Evolutionary conservation across 1,140 invertebrate genomes (phyloP).

Genomic region (Trachelipus rathkii): DNA sequence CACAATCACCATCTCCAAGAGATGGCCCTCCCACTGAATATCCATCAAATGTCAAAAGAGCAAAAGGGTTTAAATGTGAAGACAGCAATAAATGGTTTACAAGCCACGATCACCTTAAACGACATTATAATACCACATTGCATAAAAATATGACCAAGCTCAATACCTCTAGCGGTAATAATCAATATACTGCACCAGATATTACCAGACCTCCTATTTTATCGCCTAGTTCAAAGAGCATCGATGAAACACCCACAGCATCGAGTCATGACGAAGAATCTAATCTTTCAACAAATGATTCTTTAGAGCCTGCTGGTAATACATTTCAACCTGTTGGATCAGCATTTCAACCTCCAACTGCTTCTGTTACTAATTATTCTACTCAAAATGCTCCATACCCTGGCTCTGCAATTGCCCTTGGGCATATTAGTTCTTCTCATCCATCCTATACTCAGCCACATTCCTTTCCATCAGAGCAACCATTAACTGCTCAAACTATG

Average conservation of each 20-base stretch:
- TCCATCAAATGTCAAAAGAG: slow-evolving; percentile 63
- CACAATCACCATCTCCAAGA: slow-evolving; percentile 34
- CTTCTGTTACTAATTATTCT: slow-evolving; percentile 14
- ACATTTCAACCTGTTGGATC: slow-evolving; percentile 41
- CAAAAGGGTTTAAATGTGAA: slow-evolving; percentile 86
- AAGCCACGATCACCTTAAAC: slow-evolving; percentile 82
- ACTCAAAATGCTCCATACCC: slow-evolving; percentile 10
- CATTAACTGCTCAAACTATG: slow-evolving; percentile 35
- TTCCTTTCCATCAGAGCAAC: slow-evolving; percentile 28
- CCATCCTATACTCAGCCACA: not conserved
- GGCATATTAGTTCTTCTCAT: slow-evolving; percentile 10
- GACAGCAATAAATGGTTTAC: slow-evolving; percentile 93
- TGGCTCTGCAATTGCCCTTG: not conserved
- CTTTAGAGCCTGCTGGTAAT: slow-evolving; percentile 37
- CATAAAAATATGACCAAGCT: slow-evolving; percentile 55
- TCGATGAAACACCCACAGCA: slow-evolving; percentile 41
- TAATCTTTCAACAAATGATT: slow-evolving; percentile 40
- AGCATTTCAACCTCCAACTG: slow-evolving; percentile 35
- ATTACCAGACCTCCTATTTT: slow-evolving; percentile 40
- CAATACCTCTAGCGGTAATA: slow-evolving; percentile 36
- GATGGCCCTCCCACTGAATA: slow-evolving; percentile 37
- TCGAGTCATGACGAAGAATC: slow-evolving; percentile 44
- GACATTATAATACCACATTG: slow-evolving; percentile 84
- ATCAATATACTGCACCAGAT: slow-evolving; percentile 32
- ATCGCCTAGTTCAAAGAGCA: slow-evolving; percentile 41